Evolutionary conservation across 2,113 vertebrate genomes (phyloP), one percentile per base, ranked within the genome.

Genomic region (Accipiter cooperii): DNA sequence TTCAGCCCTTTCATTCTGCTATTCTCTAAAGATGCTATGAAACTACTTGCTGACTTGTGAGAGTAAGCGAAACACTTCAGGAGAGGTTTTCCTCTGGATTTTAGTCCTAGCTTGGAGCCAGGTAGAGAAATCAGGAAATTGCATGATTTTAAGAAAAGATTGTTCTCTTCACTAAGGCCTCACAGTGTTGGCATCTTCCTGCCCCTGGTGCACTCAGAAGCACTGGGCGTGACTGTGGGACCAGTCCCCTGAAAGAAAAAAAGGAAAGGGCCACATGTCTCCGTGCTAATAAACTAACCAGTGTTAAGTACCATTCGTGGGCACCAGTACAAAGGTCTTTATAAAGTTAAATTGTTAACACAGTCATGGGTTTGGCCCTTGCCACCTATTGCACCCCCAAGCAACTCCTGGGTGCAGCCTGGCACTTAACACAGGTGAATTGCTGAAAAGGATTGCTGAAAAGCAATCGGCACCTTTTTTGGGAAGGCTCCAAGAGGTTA

Each of bases 1-100:
- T 93, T 57, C 44, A 89, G 63, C 61, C 49, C 36, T 94, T 95
- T 80, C 17, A 80, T 80, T 94, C 18, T 80, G 15, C 14, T 20
- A 9, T 51, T 91, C 71, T 90, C 46, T 90, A 80, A 90, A 96
- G 79, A 74, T 31, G 9, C 33, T 22, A 54, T 10, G 36, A 85
- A 92, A 76, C 21, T 36, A 69, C 36, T 64, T n/a, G 70, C 33
- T 66, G 80, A 82, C 54, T 87, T 76, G 13, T 54, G 29, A 89
- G 36, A 89, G 12, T 26, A 82, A 57, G 29, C 3, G 0, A 78
- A 84, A 76, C 69, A 73, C 33, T 79, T 40, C 31, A 73, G 58
- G n/a, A 81, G 40, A 94, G n/a, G 17, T 80, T 74, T 84, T 83
- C 9, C 38, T 77, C 57, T 68, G 63, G 22, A 86, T 84, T 93